Evolutionary conservation across 2,888 invertebrate genomes (phyloP).

Genomic region (Heliconius cydno): DNA sequence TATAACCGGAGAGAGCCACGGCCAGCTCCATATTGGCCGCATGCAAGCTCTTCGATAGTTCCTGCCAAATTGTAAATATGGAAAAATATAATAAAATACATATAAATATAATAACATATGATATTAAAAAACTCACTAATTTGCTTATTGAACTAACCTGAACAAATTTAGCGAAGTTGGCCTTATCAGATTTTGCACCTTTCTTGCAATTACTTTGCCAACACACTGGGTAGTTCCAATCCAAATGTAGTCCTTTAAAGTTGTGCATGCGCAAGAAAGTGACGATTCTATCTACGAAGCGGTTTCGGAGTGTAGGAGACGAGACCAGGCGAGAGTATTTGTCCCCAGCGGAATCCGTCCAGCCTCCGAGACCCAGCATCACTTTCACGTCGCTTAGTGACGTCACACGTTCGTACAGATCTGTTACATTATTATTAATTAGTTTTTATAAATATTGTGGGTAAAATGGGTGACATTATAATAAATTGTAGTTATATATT

Average conservation of each 20-base stretch:
- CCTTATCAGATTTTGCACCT: constrained; percentile 90
- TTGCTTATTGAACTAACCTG: constrained; percentile 73
- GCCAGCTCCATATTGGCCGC: constrained; percentile 88
- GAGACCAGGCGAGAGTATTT: constrained; percentile 92
- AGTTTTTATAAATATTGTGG: no score
- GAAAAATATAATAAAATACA: constrained; percentile 11
- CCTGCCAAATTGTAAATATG: constrained; percentile 66
- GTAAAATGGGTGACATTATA: no score
- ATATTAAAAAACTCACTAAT: no score
- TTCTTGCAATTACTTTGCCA: constrained; percentile 95
- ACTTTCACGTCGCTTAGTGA: constrained; percentile 86
- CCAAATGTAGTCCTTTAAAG: constrained; percentile 94
- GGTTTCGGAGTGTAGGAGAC: constrained; percentile 85
- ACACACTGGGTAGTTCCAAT: constrained; percentile 97
- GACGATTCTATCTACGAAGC: constrained; percentile 87
- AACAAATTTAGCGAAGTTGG: constrained; percentile 90
- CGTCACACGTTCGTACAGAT: constrained; percentile 90
- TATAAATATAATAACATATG: no score
- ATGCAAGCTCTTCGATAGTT: constrained; percentile 86
- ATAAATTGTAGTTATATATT: no score
- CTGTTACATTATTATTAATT: constrained; percentile 70
- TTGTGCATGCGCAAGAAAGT: constrained; percentile 88
- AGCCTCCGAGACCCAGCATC: constrained; percentile 94
- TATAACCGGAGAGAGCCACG: constrained; percentile 94
- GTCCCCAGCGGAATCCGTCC: constrained; percentile 95